Evolutionary conservation across 1,140 invertebrate species (phyloP), one percentile per base, ranked within the genome.

Genomic region (Xylocopa sonorina): DNA sequence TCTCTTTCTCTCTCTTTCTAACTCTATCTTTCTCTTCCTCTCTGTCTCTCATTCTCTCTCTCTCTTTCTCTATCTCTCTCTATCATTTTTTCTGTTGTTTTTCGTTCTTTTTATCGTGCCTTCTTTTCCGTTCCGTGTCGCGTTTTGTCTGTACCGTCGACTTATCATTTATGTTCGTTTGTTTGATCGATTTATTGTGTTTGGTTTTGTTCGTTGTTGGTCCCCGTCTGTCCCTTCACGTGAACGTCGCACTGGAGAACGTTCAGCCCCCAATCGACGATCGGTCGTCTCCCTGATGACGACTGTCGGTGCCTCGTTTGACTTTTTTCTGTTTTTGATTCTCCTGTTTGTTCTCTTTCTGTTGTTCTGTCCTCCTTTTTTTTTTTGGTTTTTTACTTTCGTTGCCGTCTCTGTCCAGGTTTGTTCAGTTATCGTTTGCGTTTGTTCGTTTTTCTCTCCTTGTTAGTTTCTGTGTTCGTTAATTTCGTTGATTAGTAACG

Each of bases 401-500:
- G n/a, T n/a, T n/a, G n/a, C n/a, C 53, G 50, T 41, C 68, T 79
- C 24, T 53, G 50, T 68, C 62, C 66, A 27, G 7, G 10, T 78
- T 71, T 24, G 29, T 66, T 78, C 32, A n/a, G 53, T 46, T 6
- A 10, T 7, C 12, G 4, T 12, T 38, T 62, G 10, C 0, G 34
- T 62, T 60, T 60, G 32, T 60, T 38, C 21, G n/a, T 38, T 24
- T 55, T 3, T 60, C 34, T 34, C 34, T 3, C 1, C 24, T 14
- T 12, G 21, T 62, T 50, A 48, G 34, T 72, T 78, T 71, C 53
- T 83, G 69, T 63, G 67, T 68, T 51, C 6, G 41, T 51, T 68
- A 66, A 58, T 82, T 51, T 71, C 60, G 32, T 84, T 72, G 53
- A 69, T 83, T 83, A 76, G 58, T 76, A 60, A 68, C 71, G 77